Evolutionary conservation across 1,140 invertebrate genomes (phyloP).

Genomic region (Phymorhynchus buccinoides): DNA sequence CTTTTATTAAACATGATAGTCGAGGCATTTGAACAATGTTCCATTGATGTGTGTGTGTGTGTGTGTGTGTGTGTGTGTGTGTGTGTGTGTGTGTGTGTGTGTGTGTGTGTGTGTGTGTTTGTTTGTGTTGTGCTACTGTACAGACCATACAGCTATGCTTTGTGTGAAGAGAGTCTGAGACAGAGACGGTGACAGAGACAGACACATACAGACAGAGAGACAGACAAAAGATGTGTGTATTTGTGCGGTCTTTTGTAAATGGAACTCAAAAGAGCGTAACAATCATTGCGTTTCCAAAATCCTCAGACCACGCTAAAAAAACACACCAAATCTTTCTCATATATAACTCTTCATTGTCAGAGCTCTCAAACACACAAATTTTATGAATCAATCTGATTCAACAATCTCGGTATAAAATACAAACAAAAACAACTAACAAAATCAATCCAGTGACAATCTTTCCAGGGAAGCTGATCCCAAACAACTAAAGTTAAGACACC

Average conservation of each 20-base stretch:
- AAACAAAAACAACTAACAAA: neutral
- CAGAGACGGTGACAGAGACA: too few species aligned
- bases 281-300: neutral
- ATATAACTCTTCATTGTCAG: neutral
- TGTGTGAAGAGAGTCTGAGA: too few species aligned
- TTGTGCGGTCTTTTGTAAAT: conserved; percentile 13
- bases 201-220: too few species aligned
- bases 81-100: conserved; percentile 9
- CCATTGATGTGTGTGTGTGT: neutral
- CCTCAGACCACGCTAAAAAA: neutral
- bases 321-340: neutral
- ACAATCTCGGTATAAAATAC: neutral
- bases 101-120: neutral
- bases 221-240: neutral
- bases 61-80: conserved; percentile 25
- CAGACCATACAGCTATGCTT: too few species aligned
- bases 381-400: neutral
- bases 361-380: too few species aligned
- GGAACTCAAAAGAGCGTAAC: conserved; percentile 6
- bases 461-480: neutral
- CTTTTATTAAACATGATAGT: neutral
- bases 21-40: neutral
- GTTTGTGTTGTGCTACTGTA: neutral
- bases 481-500: neutral
- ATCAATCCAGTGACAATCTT: neutral